Conservation (phyloP, 2,888 invertebrate species). For the Prenolepis imparis region DNA sequence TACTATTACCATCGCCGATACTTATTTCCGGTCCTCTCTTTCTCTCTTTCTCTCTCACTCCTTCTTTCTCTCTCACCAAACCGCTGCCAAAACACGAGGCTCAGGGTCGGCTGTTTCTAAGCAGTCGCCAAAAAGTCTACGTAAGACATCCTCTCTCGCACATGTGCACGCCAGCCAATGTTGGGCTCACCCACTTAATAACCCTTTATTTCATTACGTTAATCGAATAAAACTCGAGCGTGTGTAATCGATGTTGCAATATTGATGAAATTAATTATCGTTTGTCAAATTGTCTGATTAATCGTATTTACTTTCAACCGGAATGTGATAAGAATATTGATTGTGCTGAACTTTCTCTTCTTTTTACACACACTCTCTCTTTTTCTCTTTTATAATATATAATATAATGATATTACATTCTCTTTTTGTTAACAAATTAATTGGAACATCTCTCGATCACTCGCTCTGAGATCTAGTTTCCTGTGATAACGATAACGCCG, state of each 20-base stretch:
- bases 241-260: not conserved
- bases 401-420: not conserved
- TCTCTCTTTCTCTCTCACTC: not conserved
- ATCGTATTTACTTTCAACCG: conserved; percentile 10
- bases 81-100: conserved; percentile 55
- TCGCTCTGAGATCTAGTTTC: not conserved
- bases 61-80: conserved; percentile 36
- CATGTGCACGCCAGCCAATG: not conserved
- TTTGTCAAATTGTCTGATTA: not conserved
- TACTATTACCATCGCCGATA: conserved; percentile 46
- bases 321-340: not conserved
- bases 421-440: not conserved
- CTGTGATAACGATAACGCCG: conserved; percentile 22
- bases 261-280: not conserved
- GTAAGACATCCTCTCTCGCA: conserved; percentile 32
- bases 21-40: conserved; percentile 62
- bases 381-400: not conserved
- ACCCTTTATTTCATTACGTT: not conserved
- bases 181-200: not conserved
- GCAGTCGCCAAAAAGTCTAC: conserved; percentile 48
- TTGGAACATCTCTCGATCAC: not conserved
- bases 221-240: not conserved
- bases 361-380: not conserved
- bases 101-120: conserved; percentile 57
- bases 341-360: not conserved